These are phyloP conservation scores for Nycteola revayana DNA, from an alignment of 2,888 invertebrate species.

Conservation along the genomic window DNA sequence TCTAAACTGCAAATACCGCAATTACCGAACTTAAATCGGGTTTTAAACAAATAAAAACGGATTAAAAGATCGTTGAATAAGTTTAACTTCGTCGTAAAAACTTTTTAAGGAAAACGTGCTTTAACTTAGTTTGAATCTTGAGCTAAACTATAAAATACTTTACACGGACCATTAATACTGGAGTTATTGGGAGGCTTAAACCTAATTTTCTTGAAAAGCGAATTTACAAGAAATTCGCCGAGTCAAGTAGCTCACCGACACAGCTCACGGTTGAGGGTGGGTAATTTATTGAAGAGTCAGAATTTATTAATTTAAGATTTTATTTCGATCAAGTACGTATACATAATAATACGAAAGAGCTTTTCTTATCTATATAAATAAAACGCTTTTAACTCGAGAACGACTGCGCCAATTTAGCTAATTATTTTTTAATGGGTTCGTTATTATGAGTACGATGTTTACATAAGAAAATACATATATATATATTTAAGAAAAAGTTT, in stretches of 20 bases:
- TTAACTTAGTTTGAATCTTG: slow-evolving; percentile 27
- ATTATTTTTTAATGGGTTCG: no score
- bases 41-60: slow-evolving; percentile 36
- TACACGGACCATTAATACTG: slow-evolving; percentile 24
- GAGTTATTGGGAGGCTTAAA: slow-evolving; percentile 12
- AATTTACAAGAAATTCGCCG: slow-evolving; percentile 4
- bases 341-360: no score
- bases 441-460: no score
- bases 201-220: slow-evolving; percentile 15
- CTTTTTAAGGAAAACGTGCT: slow-evolving; percentile 31
- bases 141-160: slow-evolving; percentile 32
- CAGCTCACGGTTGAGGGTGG: background rate
- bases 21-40: slow-evolving; percentile 33
- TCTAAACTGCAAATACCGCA: slow-evolving; percentile 3
- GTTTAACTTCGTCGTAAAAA: slow-evolving; percentile 40
- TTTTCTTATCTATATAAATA: no score
- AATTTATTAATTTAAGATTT: no score
- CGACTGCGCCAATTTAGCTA: no score
- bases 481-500: no score
- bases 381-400: no score
- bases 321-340: no score
- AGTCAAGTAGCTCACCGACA: background rate
- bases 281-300: no score
- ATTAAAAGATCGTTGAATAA: slow-evolving; percentile 41
- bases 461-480: no score